Evolutionary conservation across 1,140 invertebrate genomes (phyloP).

Genomic region (Drosophila chauvacae): DNA sequence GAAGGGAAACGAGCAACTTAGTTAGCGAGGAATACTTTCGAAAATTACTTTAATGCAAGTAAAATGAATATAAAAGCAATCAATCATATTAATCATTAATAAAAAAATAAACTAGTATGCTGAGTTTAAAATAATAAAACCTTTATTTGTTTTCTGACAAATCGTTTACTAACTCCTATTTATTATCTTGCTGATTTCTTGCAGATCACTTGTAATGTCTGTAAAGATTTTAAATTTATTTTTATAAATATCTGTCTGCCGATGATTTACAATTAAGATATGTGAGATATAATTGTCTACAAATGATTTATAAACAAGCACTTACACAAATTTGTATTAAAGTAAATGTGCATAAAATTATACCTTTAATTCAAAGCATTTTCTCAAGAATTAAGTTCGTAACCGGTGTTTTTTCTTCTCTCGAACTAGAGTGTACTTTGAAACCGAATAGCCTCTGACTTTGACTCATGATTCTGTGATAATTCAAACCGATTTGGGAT

Average conservation of each 20-base stretch:
- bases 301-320: not conserved
- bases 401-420: not conserved
- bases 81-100: too few relatives aligned
- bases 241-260: not conserved
- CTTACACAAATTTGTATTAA: too few relatives aligned
- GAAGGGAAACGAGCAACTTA: not conserved
- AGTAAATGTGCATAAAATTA: not conserved
- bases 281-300: not conserved
- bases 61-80: too few relatives aligned
- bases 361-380: not conserved
- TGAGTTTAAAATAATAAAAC: too few relatives aligned
- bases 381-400: not conserved
- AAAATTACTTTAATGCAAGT: not conserved
- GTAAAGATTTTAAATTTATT: too few relatives aligned
- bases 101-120: too few relatives aligned
- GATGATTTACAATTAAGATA: not conserved
- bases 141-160: too few relatives aligned
- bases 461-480: conserved; percentile 2
- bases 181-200: not conserved
- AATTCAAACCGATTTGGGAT: conserved; percentile 6
- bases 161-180: not conserved
- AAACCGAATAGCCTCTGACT: conserved; percentile 4
- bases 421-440: not conserved
- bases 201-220: too few relatives aligned
- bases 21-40: not conserved